Base-by-base conservation (phyloP, 2,797 vertebrate genomes). In the Darevskia nairensis region DNA sequence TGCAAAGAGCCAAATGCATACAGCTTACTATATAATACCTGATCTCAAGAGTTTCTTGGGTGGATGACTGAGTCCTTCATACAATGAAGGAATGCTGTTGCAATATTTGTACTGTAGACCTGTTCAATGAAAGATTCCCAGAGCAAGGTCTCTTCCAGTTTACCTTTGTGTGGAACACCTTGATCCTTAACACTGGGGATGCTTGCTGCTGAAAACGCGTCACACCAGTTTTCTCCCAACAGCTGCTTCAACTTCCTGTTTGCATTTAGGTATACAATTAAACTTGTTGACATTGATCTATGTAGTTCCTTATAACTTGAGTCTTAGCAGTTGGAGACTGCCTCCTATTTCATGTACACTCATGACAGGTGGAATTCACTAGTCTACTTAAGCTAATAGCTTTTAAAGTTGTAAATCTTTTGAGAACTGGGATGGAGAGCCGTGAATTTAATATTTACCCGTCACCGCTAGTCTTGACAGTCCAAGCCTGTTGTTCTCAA, bases 341-440 rank as follows among this genome's bases (percentile, higher is more conserved):
- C 32, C 82, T 89, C 88, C 10, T 89, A 75, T 89, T 89, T 85
- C 88, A 85, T 50, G 25, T 39, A 11, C 59, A n/a, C 32, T 85
- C 41, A 23, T 89, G 82, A 75, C 88, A 72, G 82, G 55, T 89
- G 78, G 88, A 85, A 85, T 85, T 81, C 78, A 84, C 88, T 55
- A 39, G 83, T 76, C 78, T 85, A 41, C 71, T 85, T 85, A 81
- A 85, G 55, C 88, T 80, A 85, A 85, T 76, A 80, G 77, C 78
- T 85, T 85, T 80, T 80, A 50, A 46, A 9, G 77, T 55, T 89
- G 50, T 85, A 89, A 89, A 85, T 85, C 88, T 80, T 85, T 76
- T 19, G n/a, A n/a, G 41, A 82, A 76, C 55, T 23, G 77, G 55
- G 59, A 85, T 23, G 15, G 46, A 72, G 59, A 85, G 25, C 39